Evolutionary conservation across 53 echinoderm and acorn worm genomes (phyloP).

Genomic region (Luidia sarsii): DNA sequence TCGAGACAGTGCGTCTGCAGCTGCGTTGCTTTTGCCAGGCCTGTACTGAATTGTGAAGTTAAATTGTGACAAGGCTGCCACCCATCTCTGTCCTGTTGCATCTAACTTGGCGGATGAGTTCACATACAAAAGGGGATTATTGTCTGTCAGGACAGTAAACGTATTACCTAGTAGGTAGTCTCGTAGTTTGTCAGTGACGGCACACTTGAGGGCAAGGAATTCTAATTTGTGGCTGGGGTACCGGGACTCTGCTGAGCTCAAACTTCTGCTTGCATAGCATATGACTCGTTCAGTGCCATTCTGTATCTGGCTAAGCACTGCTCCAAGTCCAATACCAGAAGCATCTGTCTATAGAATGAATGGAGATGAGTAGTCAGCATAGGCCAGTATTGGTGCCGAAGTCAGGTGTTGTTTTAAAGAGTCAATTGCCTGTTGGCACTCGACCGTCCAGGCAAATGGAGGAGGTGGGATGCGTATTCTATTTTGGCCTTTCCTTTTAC

Average conservation of each 20-base stretch:
- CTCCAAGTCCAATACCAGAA: slow-evolving; percentile 18
- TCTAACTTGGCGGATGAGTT: slow-evolving; percentile 55
- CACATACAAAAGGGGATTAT: slow-evolving; percentile 65
- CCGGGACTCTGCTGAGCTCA: slow-evolving; percentile 43
- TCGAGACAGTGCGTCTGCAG: slow-evolving; percentile 17
- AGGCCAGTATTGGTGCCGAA: slow-evolving; percentile 15
- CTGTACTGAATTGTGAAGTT: slow-evolving; percentile 8
- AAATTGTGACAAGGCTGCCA: slow-evolving; percentile 5
- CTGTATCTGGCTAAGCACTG: slow-evolving; percentile 8
- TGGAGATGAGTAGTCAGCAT: slow-evolving; percentile 23
- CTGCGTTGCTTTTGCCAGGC: slow-evolving; percentile 2
- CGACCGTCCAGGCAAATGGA: no score
- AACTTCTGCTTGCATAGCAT: not conserved
- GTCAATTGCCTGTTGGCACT: no score
- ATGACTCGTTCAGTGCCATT: slow-evolving; percentile 12
- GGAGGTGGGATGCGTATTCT: no score
- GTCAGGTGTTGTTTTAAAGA: not conserved
- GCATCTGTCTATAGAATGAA: slow-evolving; percentile 26
- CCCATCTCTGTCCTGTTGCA: slow-evolving; percentile 19
- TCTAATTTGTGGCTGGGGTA: slow-evolving; percentile 62
- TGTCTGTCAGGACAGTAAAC: slow-evolving; percentile 61
- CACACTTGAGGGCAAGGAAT: slow-evolving; percentile 66
- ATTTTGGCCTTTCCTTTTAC: no score
- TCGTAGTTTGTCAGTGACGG: slow-evolving; percentile 58
- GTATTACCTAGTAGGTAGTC: slow-evolving; percentile 51